These are phyloP conservation scores for Hypercompe scribonia DNA, from an alignment of 2,888 invertebrate species.

Conservation along the genomic window DNA sequence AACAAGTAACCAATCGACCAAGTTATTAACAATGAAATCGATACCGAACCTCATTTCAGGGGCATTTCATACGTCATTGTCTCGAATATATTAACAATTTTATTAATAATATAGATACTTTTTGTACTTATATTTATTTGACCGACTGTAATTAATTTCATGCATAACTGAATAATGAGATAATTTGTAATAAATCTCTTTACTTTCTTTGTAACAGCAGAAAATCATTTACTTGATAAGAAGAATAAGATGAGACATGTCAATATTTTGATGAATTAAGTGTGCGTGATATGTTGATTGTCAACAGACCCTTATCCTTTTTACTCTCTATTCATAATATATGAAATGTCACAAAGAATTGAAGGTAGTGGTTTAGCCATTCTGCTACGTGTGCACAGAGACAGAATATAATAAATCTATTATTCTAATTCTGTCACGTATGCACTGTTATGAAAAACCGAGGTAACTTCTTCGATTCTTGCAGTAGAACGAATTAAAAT, in stretches of 20 bases:
- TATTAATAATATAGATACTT: slow-evolving; percentile 33
- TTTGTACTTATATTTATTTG: background rate
- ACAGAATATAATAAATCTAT: background rate
- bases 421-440: background rate
- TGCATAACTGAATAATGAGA: slow-evolving; percentile 1
- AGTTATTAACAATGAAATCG: slow-evolving; percentile 52
- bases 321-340: background rate
- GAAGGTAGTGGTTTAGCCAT: background rate
- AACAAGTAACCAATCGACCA: slow-evolving; percentile 40
- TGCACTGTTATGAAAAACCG: background rate
- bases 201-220: background rate
- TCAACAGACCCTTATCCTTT: background rate
- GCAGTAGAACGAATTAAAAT: background rate
- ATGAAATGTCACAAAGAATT: background rate
- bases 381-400: background rate
- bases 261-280: background rate
- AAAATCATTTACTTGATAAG: background rate
- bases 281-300: background rate
- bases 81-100: slow-evolving; percentile 28
- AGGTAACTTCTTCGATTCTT: background rate
- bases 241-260: background rate
- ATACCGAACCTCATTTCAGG: slow-evolving; percentile 39
- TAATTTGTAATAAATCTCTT: background rate
- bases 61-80: slow-evolving; percentile 35
- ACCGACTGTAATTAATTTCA: slow-evolving; percentile 1